Conservation (phyloP, 2,113 vertebrate genomes). For the Malurus melanocephalus region DNA sequence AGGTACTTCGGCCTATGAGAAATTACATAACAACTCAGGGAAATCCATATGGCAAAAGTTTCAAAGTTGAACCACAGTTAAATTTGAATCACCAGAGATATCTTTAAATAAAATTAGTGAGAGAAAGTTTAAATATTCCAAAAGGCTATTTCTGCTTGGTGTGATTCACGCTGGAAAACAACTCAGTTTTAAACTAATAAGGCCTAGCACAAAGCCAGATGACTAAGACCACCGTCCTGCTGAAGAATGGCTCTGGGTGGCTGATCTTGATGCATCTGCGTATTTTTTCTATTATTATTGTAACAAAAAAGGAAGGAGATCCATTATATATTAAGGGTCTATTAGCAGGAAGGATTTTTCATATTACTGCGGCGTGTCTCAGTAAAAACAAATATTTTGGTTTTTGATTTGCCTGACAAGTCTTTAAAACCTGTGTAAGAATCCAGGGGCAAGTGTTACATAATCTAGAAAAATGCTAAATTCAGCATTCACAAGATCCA, state of each 20-base stretch:
- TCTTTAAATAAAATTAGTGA: conserved; percentile 25
- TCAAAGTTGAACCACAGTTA: neutral
- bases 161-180: neutral
- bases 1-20: neutral
- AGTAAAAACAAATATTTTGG: rapidly evolving
- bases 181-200: neutral
- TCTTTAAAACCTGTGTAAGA: neutral
- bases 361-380: neutral
- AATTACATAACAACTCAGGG: neutral
- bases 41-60: neutral
- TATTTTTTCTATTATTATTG: neutral
- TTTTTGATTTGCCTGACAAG: neutral
- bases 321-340: neutral
- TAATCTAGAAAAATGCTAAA: neutral
- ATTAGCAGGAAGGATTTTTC: neutral
- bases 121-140: neutral
- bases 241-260: neutral
- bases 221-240: neutral
- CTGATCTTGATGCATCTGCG: neutral
- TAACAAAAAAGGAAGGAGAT: neutral
- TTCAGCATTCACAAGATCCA: neutral
- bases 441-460: neutral
- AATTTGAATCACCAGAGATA: neutral
- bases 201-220: neutral
- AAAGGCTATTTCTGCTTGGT: neutral